A percentile compares a stretch with the other conserved stretches of the same genome.
These are phyloP conservation scores for Sebastes baramenuke DNA, from an alignment of 2,797 vertebrate species.

Conservation along the genomic window DNA sequence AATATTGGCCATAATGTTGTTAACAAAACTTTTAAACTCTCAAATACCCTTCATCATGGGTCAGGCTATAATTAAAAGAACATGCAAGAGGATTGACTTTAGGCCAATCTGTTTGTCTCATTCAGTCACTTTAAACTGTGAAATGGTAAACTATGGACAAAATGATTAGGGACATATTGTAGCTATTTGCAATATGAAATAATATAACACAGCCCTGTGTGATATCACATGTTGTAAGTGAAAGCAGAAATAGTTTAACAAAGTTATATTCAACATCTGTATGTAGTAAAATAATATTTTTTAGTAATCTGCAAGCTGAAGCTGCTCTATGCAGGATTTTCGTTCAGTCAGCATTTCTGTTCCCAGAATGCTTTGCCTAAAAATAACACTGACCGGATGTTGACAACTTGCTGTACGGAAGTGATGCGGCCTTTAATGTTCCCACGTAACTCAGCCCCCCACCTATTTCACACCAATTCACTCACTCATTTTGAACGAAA, in stretches of 20 bases:
- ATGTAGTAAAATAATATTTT: background rate
- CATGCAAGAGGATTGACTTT: background rate
- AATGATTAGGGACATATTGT: background rate
- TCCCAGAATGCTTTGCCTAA: slow-evolving; percentile 64
- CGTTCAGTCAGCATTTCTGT: background rate
- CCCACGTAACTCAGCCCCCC: background rate
- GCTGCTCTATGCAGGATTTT: too few species aligned
- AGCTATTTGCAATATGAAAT: background rate
- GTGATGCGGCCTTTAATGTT: slow-evolving; percentile 21
- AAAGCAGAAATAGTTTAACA: background rate
- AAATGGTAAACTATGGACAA: background rate
- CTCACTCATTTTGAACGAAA: background rate
- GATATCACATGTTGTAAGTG: background rate
- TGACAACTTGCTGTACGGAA: slow-evolving; percentile 55
- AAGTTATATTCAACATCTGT: background rate
- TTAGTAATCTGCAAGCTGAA: background rate
- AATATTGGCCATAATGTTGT: background rate
- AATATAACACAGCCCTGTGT: background rate
- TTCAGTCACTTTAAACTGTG: background rate
- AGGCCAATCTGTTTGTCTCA: background rate
- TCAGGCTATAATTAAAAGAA: background rate
- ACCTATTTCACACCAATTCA: rapidly evolving
- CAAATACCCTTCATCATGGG: background rate
- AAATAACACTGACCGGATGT: slow-evolving; percentile 73
- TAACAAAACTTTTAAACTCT: background rate